A percentile compares a stretch with the other conserved stretches of the same genome.
Conservation (phyloP, 2,113 vertebrate species). For the Hymenochirus boettgeri region DNA sequence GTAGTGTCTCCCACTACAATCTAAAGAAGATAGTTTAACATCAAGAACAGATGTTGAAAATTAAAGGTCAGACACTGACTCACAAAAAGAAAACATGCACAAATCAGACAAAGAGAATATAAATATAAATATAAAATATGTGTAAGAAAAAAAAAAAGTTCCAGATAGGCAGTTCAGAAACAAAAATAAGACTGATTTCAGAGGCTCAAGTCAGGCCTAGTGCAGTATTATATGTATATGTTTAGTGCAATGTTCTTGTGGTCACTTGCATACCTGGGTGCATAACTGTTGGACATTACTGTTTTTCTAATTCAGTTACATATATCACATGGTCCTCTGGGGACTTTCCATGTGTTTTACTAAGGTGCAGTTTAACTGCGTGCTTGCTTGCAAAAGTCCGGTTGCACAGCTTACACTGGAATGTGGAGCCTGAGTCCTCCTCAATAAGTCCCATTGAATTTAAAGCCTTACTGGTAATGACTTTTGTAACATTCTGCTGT, state of each 20-base stretch:
- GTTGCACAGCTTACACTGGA: constrained; percentile 97
- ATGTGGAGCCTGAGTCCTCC: constrained; percentile 84
- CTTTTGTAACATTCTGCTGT: constrained; percentile 84
- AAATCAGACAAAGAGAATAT: constrained; percentile 70
- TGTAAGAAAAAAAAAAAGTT: constrained; percentile 89
- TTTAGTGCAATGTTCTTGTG: constrained; percentile 85
- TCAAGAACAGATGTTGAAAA: constrained; percentile 77
- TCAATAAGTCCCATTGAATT: constrained; percentile 78
- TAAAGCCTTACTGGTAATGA: constrained; percentile 80
- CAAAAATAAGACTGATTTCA: constrained; percentile 81
- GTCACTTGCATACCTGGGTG: constrained; percentile 78
- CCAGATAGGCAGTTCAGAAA: constrained; percentile 90
- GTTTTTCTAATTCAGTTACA: constrained; percentile 88
- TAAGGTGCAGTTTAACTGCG: constrained; percentile 98
- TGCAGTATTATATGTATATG: constrained; percentile 82
- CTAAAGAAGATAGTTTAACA: constrained; percentile 77
- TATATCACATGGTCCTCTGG: constrained; percentile 98
- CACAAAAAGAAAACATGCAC: constrained; percentile 76
- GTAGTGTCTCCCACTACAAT: constrained; percentile 72
- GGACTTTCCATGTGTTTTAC: constrained; percentile 98
- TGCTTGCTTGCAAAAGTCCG: constrained; percentile 98
- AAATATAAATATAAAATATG: constrained; percentile 83
- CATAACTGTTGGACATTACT: constrained; percentile 73
- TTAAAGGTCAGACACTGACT: constrained; percentile 89
- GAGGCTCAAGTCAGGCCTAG: constrained; percentile 92